Percentiles rank a stretch among this genome's conserved stretches.
Evolutionary conservation across 2,113 vertebrate species (phyloP).

Genomic region (Telmatochromis bifrenatus): DNA sequence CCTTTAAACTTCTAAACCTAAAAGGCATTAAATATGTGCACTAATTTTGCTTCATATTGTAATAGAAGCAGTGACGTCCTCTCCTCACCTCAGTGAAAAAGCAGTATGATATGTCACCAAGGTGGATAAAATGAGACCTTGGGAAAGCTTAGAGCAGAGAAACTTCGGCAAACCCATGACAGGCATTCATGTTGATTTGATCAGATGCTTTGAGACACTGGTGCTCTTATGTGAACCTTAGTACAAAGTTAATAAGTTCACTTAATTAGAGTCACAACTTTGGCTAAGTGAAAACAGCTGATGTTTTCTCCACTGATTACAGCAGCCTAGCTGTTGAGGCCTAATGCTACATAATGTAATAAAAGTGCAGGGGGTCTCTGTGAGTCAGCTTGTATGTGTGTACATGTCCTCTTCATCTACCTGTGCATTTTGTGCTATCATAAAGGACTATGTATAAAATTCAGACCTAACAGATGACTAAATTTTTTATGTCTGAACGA

Average conservation of each 20-base stretch:
- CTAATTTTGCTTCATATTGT: not conserved
- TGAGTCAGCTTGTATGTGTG: not conserved
- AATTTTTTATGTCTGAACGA: not conserved
- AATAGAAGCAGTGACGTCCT: not conserved
- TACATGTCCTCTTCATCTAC: not conserved
- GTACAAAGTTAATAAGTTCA: constrained; percentile 38
- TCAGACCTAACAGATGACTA: not conserved
- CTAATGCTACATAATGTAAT: constrained; percentile 6
- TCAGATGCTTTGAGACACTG: constrained; percentile 47
- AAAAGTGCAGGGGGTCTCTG: not conserved
- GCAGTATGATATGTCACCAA: not conserved
- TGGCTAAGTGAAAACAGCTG: constrained; percentile 68
- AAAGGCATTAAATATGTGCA: not conserved
- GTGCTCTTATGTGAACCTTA: constrained; percentile 22
- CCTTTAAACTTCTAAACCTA: not conserved
- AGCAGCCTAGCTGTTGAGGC: not conserved
- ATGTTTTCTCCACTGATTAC: constrained; percentile 60
- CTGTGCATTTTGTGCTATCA: not conserved
- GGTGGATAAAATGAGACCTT: not conserved
- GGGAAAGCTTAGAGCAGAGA: not conserved
- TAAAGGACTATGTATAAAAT: not conserved
- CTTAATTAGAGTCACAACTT: constrained; percentile 64
- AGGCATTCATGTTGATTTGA: constrained; percentile 54
- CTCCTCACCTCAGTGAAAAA: not conserved
- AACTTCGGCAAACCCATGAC: constrained; percentile 57